These are phyloP conservation scores for Callocephalon fimbriatum DNA, from an alignment of 2,113 vertebrate species.

Conservation along the genomic window DNA sequence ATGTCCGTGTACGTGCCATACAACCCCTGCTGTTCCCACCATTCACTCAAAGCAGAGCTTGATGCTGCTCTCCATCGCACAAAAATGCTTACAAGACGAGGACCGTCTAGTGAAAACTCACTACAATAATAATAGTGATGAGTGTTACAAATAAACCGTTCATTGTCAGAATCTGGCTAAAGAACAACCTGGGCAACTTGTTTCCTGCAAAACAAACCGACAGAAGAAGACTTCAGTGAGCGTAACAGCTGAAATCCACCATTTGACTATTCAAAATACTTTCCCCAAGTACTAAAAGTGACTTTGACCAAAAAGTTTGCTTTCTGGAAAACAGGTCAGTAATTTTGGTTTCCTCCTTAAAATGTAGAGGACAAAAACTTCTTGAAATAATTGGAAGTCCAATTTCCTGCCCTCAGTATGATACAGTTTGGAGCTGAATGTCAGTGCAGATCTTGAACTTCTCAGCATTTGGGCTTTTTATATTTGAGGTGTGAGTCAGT, in stretches of 20 bases:
- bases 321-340: background rate
- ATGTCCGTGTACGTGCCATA: too few species aligned
- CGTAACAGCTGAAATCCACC: background rate
- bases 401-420: background rate
- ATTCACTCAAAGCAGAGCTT: background rate
- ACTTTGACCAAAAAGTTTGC: background rate
- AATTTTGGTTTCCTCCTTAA: background rate
- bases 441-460: background rate
- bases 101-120: background rate
- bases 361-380: background rate
- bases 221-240: background rate
- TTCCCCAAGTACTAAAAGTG: background rate
- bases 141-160: background rate
- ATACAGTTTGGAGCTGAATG: background rate
- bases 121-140: background rate
- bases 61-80: background rate
- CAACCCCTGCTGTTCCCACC: background rate
- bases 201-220: background rate
- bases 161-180: background rate
- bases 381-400: background rate
- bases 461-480: background rate
- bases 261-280: background rate
- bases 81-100: background rate
- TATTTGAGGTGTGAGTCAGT: background rate
- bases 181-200: fast-evolving